phyloP scores from a whole-genome alignment of 2,888 invertebrate genomes.

The Chorisops tibialis region DNA sequence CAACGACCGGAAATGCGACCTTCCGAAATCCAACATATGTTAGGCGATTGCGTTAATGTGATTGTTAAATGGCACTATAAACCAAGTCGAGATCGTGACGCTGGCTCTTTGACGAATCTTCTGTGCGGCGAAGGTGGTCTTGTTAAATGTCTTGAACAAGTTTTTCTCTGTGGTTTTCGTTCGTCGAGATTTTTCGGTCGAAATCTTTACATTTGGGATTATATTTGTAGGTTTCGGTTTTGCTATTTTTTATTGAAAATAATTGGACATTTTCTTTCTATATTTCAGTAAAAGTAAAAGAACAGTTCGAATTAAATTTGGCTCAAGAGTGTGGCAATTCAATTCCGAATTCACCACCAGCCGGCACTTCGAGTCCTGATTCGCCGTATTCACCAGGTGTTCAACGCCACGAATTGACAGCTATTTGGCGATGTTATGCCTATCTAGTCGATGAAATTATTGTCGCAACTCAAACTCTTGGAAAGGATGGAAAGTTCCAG shows the following conservation, averaged over 20 bases:
- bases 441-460: conserved; percentile 86
- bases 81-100: conserved; percentile 77
- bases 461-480: conserved; percentile 69
- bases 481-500: conserved; percentile 98
- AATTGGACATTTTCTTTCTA: background rate
- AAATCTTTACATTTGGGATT: conserved; percentile 98
- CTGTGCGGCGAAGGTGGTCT: conserved; percentile 94
- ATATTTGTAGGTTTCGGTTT: conserved; percentile 67
- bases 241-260: background rate
- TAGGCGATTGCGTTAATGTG: conserved; percentile 90
- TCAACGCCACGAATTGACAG: conserved; percentile 57
- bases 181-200: conserved; percentile 88
- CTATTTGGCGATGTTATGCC: conserved; percentile 84
- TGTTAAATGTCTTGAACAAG: conserved; percentile 89
- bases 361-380: conserved; percentile 52
- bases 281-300: conserved; percentile 56
- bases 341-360: conserved; percentile 39
- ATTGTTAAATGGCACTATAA: conserved; percentile 96
- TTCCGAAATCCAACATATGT: conserved; percentile 53
- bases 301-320: conserved; percentile 71
- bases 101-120: conserved; percentile 80
- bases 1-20: conserved; percentile 61
- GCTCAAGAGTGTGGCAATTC: conserved; percentile 37
- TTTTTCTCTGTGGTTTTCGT: conserved; percentile 93
- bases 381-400: conserved; percentile 38